These are phyloP conservation scores for Hirundichthys speculiger DNA, from an alignment of 2,113 vertebrate genomes.

Conservation along the genomic window DNA sequence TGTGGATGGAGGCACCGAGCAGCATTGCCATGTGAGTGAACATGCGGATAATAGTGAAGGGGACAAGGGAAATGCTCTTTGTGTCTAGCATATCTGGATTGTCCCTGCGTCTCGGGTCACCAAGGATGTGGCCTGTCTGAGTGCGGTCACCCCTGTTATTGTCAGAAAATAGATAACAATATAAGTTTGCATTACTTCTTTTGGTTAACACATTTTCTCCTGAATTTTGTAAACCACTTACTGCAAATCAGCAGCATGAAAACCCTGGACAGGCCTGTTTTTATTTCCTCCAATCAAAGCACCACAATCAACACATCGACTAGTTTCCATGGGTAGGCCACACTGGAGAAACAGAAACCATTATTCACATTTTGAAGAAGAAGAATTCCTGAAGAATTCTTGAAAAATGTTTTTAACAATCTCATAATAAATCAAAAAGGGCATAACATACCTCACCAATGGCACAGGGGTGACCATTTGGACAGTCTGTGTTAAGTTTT, in stretches of 20 bases:
- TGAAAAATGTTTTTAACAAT: fast-evolving
- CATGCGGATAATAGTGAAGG: slow-evolving; percentile 83
- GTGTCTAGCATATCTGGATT: slow-evolving; percentile 78
- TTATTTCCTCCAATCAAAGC: slow-evolving; percentile 69
- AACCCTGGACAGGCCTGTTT: slow-evolving; percentile 57
- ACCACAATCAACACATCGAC: slow-evolving; percentile 83
- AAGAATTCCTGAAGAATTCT: neutral
- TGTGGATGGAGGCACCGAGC: slow-evolving; percentile 75
- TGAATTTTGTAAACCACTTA: slow-evolving; percentile 43
- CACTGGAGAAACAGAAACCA: slow-evolving; percentile 82
- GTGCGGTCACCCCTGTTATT: slow-evolving; percentile 84
- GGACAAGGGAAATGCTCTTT: slow-evolving; percentile 78
- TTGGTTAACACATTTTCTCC: neutral
- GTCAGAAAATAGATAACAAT: neutral
- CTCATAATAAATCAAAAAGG: neutral
- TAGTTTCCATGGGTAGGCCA: slow-evolving; percentile 79
- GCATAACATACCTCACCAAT: slow-evolving; percentile 87
- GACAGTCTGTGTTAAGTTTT: slow-evolving; percentile 78
- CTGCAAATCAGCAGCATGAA: neutral
- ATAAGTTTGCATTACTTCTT: neutral
- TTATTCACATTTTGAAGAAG: neutral
- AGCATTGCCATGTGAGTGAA: slow-evolving; percentile 91
- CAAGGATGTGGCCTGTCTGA: slow-evolving; percentile 88
- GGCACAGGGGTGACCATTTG: slow-evolving; percentile 87
- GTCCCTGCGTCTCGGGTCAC: slow-evolving; percentile 66